Base-by-base conservation (phyloP, 2,113 vertebrate genomes). In the Petroica traversi region DNA sequence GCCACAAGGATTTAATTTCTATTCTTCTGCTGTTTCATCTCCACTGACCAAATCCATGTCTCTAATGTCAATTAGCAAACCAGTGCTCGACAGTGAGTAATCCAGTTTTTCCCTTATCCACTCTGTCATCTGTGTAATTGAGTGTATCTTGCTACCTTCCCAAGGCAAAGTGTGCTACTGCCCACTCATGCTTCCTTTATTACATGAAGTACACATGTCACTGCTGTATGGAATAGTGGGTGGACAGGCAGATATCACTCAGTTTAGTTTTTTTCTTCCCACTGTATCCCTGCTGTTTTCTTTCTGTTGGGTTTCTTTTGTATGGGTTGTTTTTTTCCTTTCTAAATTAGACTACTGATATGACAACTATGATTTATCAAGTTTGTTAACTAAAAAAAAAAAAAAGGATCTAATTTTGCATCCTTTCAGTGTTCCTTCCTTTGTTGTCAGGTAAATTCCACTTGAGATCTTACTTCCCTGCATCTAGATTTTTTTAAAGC, bases 31-130 rank as follows among this genome's bases (percentile, higher is more conserved):
- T 62, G 89, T 96, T 91, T 96, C 97, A 88, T 98, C 99, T 93
- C 98, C 98, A 4, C 97, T 99, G 96, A 99, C 98, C 68, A 99
- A 99, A 97, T 99, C 99, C n/a, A 97, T 99, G 86, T 99, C 99
- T 28, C 98, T 99, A 95, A 97, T 99, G 85, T 97, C 99, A 81
- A 99, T 99, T 97, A 98, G 97, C 97, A 99, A 99, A 85, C 98
- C 98, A 91, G 98, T 98, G 93, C 94, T 98, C 16, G 99, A 99
- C 92, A 98, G 99, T 99, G 96, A 99, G 99, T 98, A 96, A 68
- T 4, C 4, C 46, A 57, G 8, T 71, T 92, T n/a, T 96, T 88
- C 71, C 46, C 25, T 93, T 88, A 59, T 24, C 71, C 51, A 6
- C 38, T 51, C 36, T 79, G 38, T 66, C 43, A n/a, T 58, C 26